Evolutionary conservation across 2,888 invertebrate species (phyloP).

Genomic region (Trachelus iudaicus): DNA sequence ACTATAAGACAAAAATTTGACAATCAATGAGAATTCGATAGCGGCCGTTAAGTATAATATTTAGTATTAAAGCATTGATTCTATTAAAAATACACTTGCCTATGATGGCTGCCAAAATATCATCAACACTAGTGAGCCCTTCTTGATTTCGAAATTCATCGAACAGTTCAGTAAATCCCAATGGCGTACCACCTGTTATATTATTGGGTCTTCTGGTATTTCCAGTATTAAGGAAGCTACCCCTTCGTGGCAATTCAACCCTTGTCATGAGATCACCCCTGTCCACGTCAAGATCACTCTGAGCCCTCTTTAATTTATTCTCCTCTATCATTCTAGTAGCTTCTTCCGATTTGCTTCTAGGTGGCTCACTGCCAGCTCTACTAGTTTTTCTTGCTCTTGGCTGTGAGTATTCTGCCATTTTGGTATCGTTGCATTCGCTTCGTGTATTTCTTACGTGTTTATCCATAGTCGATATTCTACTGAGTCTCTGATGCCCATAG

Average conservation of each 20-base stretch:
- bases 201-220: constrained; percentile 78
- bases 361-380: constrained; percentile 61
- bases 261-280: constrained; percentile 86
- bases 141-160: constrained; percentile 89
- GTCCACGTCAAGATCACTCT: constrained; percentile 68
- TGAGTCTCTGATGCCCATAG: constrained; percentile 26
- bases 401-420: constrained; percentile 25
- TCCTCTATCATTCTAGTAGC: constrained; percentile 41
- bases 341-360: constrained; percentile 48
- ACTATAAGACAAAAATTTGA: neutral
- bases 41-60: no score
- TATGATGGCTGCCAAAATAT: constrained; percentile 88
- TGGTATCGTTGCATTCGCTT: constrained; percentile 8
- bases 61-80: no score
- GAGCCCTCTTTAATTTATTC: constrained; percentile 65
- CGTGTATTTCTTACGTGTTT: constrained; percentile 41
- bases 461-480: constrained; percentile 51
- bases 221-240: constrained; percentile 86
- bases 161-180: constrained; percentile 88
- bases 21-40: neutral
- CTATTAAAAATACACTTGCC: constrained; percentile 29
- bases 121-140: constrained; percentile 88
- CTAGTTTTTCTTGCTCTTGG: constrained; percentile 48
- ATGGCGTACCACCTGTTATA: constrained; percentile 78
- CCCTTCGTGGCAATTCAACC: constrained; percentile 86